phyloP scores from a whole-genome alignment of 2,113 vertebrate genomes.

The Carollia perspicillata region DNA sequence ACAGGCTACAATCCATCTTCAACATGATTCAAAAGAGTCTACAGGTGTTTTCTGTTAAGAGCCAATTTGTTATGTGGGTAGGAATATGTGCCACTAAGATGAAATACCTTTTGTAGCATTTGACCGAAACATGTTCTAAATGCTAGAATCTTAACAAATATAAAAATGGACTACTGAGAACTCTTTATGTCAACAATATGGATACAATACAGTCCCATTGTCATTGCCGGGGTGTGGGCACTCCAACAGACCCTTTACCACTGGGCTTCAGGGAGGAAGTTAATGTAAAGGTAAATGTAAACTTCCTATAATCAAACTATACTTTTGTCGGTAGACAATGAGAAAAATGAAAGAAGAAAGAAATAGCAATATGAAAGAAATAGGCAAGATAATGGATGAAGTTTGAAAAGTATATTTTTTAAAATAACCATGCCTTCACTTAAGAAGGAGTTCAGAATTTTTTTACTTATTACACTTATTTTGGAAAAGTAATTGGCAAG shows the following conservation, averaged over 20 bases:
- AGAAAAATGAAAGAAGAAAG: not conserved
- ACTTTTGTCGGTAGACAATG: not conserved
- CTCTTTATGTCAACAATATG: not conserved
- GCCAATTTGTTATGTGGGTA: slow-evolving; percentile 49
- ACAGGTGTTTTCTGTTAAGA: slow-evolving; percentile 57
- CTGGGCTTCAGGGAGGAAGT: not conserved
- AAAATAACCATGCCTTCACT: not conserved
- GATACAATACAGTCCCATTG: not conserved
- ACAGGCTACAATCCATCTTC: slow-evolving; percentile 13
- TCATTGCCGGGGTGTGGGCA: not conserved
- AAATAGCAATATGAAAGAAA: not conserved
- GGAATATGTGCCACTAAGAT: slow-evolving; percentile 24
- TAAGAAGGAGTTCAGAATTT: not conserved
- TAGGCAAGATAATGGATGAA: too few species aligned
- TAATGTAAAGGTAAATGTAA: not conserved
- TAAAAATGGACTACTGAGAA: not conserved
- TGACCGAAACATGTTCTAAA: slow-evolving; percentile 45
- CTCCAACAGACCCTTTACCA: not conserved
- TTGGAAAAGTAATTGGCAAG: not conserved
- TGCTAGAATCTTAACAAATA: slow-evolving; percentile 20
- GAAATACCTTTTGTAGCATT: slow-evolving; percentile 31
- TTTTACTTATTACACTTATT: not conserved
- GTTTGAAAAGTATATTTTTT: not conserved
- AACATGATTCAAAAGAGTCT: slow-evolving; percentile 23
- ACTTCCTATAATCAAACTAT: not conserved